Evolutionary conservation across 2,113 vertebrate genomes (phyloP), one percentile per base, ranked within the genome.

Genomic region (Pterophyllum scalare): DNA sequence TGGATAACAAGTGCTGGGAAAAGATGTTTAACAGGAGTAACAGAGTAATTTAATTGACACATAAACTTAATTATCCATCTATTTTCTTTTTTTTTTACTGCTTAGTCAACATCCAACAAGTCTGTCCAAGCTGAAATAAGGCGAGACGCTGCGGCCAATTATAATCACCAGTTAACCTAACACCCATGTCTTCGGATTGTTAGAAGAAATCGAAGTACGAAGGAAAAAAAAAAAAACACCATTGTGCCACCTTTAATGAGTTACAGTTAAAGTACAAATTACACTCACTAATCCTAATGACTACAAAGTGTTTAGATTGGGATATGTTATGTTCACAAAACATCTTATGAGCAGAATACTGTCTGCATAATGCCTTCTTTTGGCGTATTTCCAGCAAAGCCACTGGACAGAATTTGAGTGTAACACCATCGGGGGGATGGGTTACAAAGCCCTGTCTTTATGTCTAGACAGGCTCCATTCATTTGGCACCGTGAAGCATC

Each of bases 401-500:
- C 26, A 52, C 26, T n/a, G 67, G 46, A n/a, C 67, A 6, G n/a
- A 54, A 72, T 72, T 3, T 72, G 67, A 72, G 46, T 33, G 67
- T 52, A 72, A 72, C 46, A 72, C 26, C 67, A 54, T 72, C 26
- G 11, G 19, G 67, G 26, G 26, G 46, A 14, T 54, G 26, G 19
- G 26, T 72, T 72, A 54, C 67, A 72, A 72, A 33, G 46, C 67
- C 26, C 46, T 72, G 67, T 72, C 67, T 54, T 72, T 54, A 72
- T n/a, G 46, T 72, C 46, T 72, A 72, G 65, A 72, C 17, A 12
- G 65, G 17, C 43, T 72, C 43, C 65, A 31, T 31, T 72, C 17
- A 6, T 70, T 70, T 70, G 65, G 43, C 43, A 49, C n/a, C 56
- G 5, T 6, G 56, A 2, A 24, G 40, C 24, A 28, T 72, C 65